Conservation (phyloP, 1,140 invertebrate genomes). For the Venturia canescens region DNA sequence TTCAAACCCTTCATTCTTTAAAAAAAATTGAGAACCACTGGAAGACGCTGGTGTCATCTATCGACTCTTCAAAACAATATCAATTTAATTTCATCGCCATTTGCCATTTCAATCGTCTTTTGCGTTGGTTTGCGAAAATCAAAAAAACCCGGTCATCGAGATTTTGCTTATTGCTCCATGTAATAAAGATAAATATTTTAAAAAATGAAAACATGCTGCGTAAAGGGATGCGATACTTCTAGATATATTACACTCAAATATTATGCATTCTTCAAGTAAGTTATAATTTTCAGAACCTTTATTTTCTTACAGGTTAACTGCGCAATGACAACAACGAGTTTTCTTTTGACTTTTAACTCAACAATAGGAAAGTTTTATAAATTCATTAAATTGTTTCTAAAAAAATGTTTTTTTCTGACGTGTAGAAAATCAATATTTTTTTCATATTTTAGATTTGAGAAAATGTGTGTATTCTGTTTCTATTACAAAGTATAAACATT, state of each 20-base stretch:
- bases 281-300: background rate
- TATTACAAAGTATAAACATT: too few species aligned
- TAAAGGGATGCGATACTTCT: constrained; percentile 52
- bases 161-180: background rate
- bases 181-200: background rate
- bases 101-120: background rate
- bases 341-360: background rate
- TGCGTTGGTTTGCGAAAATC: background rate
- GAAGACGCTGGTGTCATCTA: background rate
- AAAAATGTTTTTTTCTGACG: constrained; percentile 23
- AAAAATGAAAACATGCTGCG: constrained; percentile 51
- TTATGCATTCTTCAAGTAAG: constrained; percentile 54
- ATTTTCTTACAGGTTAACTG: too few species aligned
- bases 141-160: background rate
- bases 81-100: background rate
- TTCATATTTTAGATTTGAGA: too few species aligned
- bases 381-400: constrained; percentile 10
- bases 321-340: background rate
- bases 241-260: constrained; percentile 47
- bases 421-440: background rate
- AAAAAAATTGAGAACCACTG: constrained; percentile 6
- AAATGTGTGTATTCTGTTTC: too few species aligned
- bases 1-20: too few species aligned
- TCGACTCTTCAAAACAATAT: background rate
- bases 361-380: background rate